phyloP scores from a whole-genome alignment of 2,797 vertebrate genomes.

The Mionectes olivaceus region DNA sequence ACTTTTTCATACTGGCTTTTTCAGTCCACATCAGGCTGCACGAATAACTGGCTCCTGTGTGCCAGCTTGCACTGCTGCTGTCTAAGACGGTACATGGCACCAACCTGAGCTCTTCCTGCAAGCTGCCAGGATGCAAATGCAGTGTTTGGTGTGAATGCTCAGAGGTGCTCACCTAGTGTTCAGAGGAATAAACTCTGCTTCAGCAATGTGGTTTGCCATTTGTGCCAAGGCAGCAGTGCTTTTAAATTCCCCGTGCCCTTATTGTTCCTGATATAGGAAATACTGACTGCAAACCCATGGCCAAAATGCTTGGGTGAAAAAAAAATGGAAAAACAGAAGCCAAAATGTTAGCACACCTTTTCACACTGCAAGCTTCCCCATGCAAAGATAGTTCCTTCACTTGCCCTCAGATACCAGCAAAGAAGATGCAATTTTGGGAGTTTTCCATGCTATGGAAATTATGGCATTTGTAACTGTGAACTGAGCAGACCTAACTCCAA shows the following conservation, averaged over 20 bases:
- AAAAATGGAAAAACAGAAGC: accelerated
- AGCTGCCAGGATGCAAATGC: not conserved
- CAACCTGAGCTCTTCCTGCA: not conserved
- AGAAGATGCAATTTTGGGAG: not conserved
- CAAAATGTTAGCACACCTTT: not conserved
- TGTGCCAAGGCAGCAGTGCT: not conserved
- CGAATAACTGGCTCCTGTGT: accelerated
- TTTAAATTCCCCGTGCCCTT: not conserved
- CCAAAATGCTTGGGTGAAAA: not conserved
- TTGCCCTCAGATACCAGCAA: not conserved
- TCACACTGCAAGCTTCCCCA: not conserved
- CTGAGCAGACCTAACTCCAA: not conserved
- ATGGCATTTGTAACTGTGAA: not conserved
- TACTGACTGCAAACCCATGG: not conserved
- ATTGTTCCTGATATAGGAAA: not conserved
- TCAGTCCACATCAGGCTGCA: not conserved
- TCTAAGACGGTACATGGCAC: accelerated
- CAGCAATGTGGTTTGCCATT: not conserved
- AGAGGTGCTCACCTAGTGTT: not conserved
- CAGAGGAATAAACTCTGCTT: not conserved
- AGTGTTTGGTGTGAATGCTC: not conserved
- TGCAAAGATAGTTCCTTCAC: not conserved
- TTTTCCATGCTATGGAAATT: not conserved
- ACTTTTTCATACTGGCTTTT: not conserved
- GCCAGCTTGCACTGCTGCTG: not conserved